Base-by-base conservation (phyloP, 2,113 vertebrate species). In the Xiphophorus couchianus region DNA sequence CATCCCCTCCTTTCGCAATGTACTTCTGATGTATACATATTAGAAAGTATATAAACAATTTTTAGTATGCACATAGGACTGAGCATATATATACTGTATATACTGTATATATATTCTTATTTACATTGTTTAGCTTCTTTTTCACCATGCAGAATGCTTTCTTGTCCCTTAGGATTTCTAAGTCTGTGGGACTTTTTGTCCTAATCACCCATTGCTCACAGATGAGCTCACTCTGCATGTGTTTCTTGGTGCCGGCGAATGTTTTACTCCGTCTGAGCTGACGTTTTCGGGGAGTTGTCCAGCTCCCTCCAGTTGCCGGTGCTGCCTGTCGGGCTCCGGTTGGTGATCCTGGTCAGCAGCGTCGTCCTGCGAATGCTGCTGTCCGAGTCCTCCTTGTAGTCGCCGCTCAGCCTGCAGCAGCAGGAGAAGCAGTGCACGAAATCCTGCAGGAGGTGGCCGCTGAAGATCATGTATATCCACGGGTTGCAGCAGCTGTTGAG, bases 391-490 rank as follows among this genome's bases (percentile, higher is more conserved):
- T 97, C 96, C 86, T 92, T 95, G 80, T 95, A 90, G 0, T 89
- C 91, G 30, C 86, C 81, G 31, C 84, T 95, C 17, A 90, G 66
- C 77, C 91, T 95, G 66, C 74, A 90, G 87, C 94, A 96, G 86
- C 96, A 97, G 1, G 88, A 92, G 77, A 99, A 95, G 84, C 96
- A 97, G 76, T 91, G 95, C 35, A 96, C 29, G 25, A 96, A 96
- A 86, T 99, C 97, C 76, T 97, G 96, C 48, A 99, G 94, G 71
- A 99, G 96, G 71, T 99, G 96, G 2, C 98, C 98, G 0, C 98
- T 99, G 87, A 98, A 99, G 89, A 99, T 96, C 98, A 99, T 99
- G 93, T 99, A 99, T 89, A 99, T 98, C 98, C 98, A 99, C 0
- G 98, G 98, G 89, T 99, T 99, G 75, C 97, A 98, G 91, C 98